Base-by-base conservation (phyloP, 2,113 vertebrate species). In the Amphilophus citrinellus region DNA sequence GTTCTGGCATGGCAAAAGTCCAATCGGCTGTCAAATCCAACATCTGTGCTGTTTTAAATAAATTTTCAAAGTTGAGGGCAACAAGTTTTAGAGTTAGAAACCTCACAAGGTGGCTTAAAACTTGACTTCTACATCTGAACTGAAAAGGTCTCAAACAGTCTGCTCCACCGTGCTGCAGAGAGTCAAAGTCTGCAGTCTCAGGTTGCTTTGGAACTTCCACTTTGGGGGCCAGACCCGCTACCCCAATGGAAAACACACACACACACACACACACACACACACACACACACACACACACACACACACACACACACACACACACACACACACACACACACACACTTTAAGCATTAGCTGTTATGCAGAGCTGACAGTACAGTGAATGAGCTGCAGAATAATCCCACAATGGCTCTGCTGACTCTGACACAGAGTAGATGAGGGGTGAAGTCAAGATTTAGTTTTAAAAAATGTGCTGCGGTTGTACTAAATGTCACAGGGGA, bases 371-470 rank as follows among this genome's bases (percentile, higher is more conserved):
- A 71, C 65, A 6, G 39, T 10, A 30, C 65, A 53, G 2, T 0
- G 5, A 50, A 5, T 2, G 61, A 71, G 66, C 9, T 42, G 22
- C 22, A 20, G 7, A 42, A 61, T 32, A 44, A 71, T 18, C 73
- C 47, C 15, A 30, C n/a, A 76, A 11, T 77, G 37, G 65, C 6
- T 10, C 24, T 2, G 3, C 30, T 65, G 65, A 87, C 53, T 75
- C 53, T 75, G 50, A 63, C 37, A 32, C 15, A 3, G 24, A 20
- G 32, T 22, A 56, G 3, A 73, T 60, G 50, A 59, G 10, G 22
- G 39, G 37, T 18, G 39, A 14, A 81, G 61, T 32, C 22, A 59
- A 57, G 47, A 80, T 76, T 79, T 79, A 81, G 50, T 24, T 17
- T 20, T 14, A 3, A 8, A 0, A 63, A 63, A 63, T 1, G 10